These are phyloP conservation scores for Euphonia xanthogaster DNA, from an alignment of 2,797 vertebrate genomes.

Conservation along the genomic window DNA sequence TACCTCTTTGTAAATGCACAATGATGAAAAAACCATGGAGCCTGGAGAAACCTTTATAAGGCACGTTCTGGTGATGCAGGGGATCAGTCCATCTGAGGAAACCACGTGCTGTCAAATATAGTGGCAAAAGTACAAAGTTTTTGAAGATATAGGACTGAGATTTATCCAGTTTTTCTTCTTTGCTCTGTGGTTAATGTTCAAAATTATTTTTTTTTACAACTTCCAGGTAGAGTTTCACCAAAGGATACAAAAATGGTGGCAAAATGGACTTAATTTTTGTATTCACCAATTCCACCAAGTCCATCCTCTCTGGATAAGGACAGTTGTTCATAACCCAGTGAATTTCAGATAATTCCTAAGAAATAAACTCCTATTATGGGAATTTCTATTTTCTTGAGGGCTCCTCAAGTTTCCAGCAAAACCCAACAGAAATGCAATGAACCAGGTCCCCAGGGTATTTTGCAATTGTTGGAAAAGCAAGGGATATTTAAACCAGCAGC, in stretches of 20 bases:
- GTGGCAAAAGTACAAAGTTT: neutral
- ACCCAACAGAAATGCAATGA: neutral
- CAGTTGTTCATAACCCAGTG: neutral
- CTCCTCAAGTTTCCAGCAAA: neutral
- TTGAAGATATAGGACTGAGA: fast-evolving
- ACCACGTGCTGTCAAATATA: fast-evolving
- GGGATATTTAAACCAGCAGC: neutral
- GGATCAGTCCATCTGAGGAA: neutral
- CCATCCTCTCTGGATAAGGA: neutral
- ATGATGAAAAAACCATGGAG: neutral
- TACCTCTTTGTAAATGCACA: fast-evolving
- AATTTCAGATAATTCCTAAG: neutral
- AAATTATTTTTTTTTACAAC: neutral
- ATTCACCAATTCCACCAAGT: neutral
- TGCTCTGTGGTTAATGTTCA: fast-evolving
- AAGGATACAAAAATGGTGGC: fast-evolving
- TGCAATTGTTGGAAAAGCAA: neutral
- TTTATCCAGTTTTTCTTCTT: neutral
- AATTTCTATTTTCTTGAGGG: neutral
- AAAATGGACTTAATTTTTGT: neutral
- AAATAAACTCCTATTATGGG: fast-evolving
- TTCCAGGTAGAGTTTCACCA: neutral
- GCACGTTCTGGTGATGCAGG: neutral
- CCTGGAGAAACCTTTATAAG: fast-evolving
- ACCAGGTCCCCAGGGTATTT: neutral